These are phyloP conservation scores for Lepidurus packardi DNA, from an alignment of 1,140 invertebrate species.

Conservation along the genomic window DNA sequence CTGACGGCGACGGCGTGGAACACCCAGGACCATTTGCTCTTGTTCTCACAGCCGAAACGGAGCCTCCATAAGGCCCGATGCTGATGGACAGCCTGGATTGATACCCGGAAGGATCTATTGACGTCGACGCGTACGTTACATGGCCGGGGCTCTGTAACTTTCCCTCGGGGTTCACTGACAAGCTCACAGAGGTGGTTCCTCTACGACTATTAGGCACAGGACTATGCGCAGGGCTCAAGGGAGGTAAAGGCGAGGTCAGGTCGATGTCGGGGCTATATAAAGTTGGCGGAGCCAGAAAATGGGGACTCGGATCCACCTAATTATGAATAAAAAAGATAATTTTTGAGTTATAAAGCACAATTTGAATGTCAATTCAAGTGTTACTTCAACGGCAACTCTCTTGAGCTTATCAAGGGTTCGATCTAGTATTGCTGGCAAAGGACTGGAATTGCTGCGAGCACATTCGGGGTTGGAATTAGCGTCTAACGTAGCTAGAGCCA, in stretches of 20 bases:
- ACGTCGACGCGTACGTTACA: neutral
- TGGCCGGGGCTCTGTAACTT: neutral
- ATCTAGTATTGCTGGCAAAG: slow-evolving; percentile 32
- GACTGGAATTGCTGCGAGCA: slow-evolving; percentile 38
- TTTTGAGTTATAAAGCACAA: neutral
- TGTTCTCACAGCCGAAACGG: neutral
- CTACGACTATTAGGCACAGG: neutral
- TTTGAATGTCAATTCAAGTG: neutral
- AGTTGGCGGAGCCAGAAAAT: neutral
- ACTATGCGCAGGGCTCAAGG: neutral
- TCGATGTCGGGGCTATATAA: neutral
- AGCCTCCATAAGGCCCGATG: neutral
- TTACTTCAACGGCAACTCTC: neutral
- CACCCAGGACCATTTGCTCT: neutral
- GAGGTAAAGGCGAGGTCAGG: neutral
- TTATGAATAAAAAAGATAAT: neutral
- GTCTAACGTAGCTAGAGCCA: neutral
- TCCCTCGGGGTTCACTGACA: neutral
- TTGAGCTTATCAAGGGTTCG: neutral
- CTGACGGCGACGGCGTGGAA: neutral
- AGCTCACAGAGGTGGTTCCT: neutral
- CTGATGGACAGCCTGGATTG: neutral
- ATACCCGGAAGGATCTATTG: neutral
- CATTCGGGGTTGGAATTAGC: slow-evolving; percentile 41
- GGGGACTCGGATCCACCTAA: neutral